A percentile compares a stretch with the other conserved stretches of the same genome.
Evolutionary conservation across 1,140 invertebrate species (phyloP).

Genomic region (Lithobius niger): DNA sequence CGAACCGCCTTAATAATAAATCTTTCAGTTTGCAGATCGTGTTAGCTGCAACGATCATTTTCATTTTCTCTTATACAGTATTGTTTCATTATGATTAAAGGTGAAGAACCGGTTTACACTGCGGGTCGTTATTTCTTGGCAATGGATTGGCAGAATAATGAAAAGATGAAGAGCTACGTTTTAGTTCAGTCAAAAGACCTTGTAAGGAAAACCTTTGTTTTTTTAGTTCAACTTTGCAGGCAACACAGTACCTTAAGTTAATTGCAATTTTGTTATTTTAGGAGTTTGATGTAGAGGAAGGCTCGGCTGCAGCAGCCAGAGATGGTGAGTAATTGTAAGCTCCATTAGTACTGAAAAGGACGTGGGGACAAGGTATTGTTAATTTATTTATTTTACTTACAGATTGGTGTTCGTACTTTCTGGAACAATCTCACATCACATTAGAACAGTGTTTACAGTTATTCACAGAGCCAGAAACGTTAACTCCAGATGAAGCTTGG

Average conservation of each 20-base stretch:
- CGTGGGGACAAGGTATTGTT: neutral
- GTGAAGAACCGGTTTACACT: constrained; percentile 31
- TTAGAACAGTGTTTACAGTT: constrained; percentile 37
- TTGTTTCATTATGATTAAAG: constrained; percentile 19
- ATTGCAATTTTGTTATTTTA: constrained; percentile 12
- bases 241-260: constrained; percentile 1
- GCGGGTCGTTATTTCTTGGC: constrained; percentile 26
- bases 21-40: too few relatives aligned
- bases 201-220: constrained; percentile 19
- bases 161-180: constrained; percentile 28
- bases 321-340: neutral
- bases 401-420: constrained; percentile 10
- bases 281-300: constrained; percentile 12
- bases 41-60: too few relatives aligned
- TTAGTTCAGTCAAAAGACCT: constrained; percentile 31
- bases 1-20: too few relatives aligned
- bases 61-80: too few relatives aligned
- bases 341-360: neutral
- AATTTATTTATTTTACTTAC: neutral
- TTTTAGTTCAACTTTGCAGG: neutral
- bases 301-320: neutral
- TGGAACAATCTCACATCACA: constrained; percentile 24
- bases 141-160: constrained; percentile 36
- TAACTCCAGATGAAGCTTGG: constrained; percentile 40
- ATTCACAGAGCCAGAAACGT: constrained; percentile 41